These are phyloP conservation scores for Apodemus speciosus DNA, from an alignment of 2,113 vertebrate genomes.

Conservation along the genomic window DNA sequence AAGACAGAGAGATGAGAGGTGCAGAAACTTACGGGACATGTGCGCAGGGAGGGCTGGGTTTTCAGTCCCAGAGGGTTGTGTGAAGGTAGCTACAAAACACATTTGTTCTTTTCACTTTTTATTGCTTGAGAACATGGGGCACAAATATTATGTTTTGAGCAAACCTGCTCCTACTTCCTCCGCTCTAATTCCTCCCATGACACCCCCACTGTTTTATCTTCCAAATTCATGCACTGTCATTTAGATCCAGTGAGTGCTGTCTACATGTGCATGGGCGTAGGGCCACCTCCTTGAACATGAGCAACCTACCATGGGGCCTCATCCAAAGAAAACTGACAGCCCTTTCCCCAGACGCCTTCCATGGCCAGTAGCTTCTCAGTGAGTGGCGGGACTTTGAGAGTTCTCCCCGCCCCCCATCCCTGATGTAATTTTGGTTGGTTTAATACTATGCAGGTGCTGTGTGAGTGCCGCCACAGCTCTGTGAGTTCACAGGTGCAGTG, in stretches of 20 bases:
- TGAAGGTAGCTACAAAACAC: not conserved
- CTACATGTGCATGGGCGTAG: not conserved
- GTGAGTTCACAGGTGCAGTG: not conserved
- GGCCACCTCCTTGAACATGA: not conserved
- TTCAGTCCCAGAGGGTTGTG: not conserved
- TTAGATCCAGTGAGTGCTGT: not conserved
- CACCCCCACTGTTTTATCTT: not conserved
- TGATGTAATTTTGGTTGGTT: not conserved
- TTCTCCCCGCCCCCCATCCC: too few species aligned
- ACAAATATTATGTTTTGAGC: not conserved
- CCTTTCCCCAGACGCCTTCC: not conserved
- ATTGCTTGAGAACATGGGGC: not conserved
- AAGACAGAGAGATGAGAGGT: not conserved
- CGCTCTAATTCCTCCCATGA: not conserved
- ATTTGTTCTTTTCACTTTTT: not conserved
- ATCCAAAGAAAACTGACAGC: not conserved
- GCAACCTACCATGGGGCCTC: not conserved
- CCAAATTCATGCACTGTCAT: not conserved
- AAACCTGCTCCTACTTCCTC: not conserved
- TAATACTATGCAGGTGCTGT: not conserved
- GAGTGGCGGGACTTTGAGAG: not conserved
- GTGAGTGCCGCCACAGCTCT: not conserved
- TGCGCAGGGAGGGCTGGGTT: not conserved
- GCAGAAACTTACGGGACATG: not conserved
- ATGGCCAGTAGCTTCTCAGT: not conserved